Percentiles rank a stretch among this genome's conserved stretches.
These are phyloP conservation scores for Sebastes baramenuke DNA, from an alignment of 2,797 vertebrate genomes.

Conservation along the genomic window DNA sequence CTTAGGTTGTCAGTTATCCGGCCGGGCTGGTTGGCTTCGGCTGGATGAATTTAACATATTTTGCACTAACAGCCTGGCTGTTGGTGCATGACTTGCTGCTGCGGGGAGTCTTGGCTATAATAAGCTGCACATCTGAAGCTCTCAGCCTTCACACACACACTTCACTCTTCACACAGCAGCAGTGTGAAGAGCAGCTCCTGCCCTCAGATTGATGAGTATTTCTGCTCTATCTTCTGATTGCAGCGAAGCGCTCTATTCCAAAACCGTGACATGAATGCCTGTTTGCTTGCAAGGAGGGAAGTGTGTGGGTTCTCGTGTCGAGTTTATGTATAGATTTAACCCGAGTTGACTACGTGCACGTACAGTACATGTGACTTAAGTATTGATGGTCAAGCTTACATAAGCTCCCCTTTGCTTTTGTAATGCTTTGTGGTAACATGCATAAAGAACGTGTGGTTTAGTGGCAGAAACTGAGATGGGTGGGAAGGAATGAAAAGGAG, in stretches of 20 bases:
- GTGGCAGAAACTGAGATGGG: neutral
- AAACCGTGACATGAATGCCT: neutral
- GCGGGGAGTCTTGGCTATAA: slow-evolving; percentile 20
- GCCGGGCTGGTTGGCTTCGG: neutral
- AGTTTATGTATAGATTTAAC: neutral
- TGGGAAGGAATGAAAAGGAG: slow-evolving; percentile 6
- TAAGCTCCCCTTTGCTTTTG: neutral
- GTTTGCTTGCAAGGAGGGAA: neutral
- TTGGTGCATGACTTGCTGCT: neutral
- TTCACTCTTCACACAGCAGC: slow-evolving; percentile 1
- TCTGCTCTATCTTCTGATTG: slow-evolving; percentile 21
- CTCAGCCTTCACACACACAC: neutral
- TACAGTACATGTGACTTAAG: neutral
- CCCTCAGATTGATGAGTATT: slow-evolving; percentile 26
- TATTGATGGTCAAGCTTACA: slow-evolving; percentile 2
- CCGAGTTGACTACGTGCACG: neutral
- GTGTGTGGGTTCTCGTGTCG: neutral
- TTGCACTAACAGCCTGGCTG: neutral
- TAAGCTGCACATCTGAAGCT: slow-evolving; percentile 24
- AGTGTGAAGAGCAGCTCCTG: slow-evolving; percentile 12
- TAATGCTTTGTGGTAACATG: neutral
- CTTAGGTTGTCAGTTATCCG: neutral
- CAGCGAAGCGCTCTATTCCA: neutral
- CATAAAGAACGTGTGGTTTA: slow-evolving; percentile 13
- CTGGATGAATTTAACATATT: neutral